Evolutionary conservation across 2,888 invertebrate genomes (phyloP), one percentile per base, ranked within the genome.

Genomic region (Anarsia innoxiella): DNA sequence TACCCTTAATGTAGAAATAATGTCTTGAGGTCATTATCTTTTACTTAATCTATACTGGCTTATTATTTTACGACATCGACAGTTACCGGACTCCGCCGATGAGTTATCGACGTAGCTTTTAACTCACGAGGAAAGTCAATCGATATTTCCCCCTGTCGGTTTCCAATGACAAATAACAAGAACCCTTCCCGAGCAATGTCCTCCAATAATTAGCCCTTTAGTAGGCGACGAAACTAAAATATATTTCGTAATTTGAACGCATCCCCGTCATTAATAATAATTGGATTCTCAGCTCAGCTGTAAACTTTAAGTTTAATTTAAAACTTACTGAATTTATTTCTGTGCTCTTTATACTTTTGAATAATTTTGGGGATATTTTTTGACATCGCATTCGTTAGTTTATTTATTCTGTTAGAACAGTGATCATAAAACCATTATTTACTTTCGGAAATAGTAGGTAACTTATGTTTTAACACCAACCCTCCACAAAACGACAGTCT

Each of bases 1-100:
- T 56, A 50, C 48, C 49, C 60, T 63, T 78, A 75, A 77, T 78
- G 78, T 69, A 58, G 58, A 75, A 75, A 76, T 78, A 79, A 78
- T 79, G 74, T 67, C 68, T 64, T 50, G 42, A 56, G 52, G 59
- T 66, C 70, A 78, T 79, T 78, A 78, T 72, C 65, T 72, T 73
- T 70, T 70, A 77, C 73, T 74, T 74, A 71, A 71, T 70, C 65
- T 60, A 35, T 35, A 59, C 57, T 54, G 59, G 49, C 52, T 58
- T 56, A 66, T 66, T 60, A 63, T 61, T 63, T 62, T 62, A 65
- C 58, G 60, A 56, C 52, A 49, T 46, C 39, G 38, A 41, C 36
- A 39, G 39, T 39, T 39, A 39, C 39, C 25, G 35, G 25, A 27
- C 32, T 38, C 33, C 29, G n/a, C 12, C 39, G 34, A 39, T 35